These are phyloP conservation scores for Eristalis tenax DNA, from an alignment of 2,888 invertebrate species.

Conservation along the genomic window DNA sequence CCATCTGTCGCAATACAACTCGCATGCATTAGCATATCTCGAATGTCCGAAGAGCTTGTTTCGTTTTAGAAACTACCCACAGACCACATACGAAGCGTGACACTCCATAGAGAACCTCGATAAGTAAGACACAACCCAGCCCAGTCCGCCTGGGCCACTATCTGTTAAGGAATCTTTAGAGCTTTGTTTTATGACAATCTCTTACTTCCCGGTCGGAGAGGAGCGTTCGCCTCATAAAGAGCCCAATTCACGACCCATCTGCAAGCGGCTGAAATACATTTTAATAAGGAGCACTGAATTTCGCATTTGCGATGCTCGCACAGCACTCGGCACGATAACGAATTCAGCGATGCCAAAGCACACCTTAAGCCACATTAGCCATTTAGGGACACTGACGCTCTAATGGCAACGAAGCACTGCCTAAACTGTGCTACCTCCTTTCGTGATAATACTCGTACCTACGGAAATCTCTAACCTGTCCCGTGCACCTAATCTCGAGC, in stretches of 20 bases:
- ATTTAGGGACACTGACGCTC: conserved; percentile 40
- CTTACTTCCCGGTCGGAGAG: background rate
- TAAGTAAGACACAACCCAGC: background rate
- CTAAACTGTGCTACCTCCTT: conserved; percentile 18
- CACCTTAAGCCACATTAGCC: conserved; percentile 11
- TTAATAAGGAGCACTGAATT: background rate
- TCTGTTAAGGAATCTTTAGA: background rate
- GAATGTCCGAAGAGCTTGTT: background rate
- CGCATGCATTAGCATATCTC: background rate
- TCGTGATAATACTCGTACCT: conserved; percentile 21
- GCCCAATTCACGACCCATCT: background rate
- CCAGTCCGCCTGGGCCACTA: background rate
- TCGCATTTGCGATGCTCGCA: background rate
- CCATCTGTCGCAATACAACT: background rate
- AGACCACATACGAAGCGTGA: background rate
- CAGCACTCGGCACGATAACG: background rate
- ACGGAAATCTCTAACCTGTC: conserved; percentile 45
- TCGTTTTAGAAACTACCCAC: background rate
- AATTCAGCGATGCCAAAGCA: background rate
- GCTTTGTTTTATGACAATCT: background rate
- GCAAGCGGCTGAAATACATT: background rate
- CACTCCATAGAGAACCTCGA: background rate
- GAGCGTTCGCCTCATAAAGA: background rate
- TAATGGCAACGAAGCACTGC: conserved; percentile 22
- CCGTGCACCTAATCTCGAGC: conserved; percentile 49